These are phyloP conservation scores for Perca schrenkii DNA, from an alignment of 2,113 vertebrate genomes.

Conservation along the genomic window DNA sequence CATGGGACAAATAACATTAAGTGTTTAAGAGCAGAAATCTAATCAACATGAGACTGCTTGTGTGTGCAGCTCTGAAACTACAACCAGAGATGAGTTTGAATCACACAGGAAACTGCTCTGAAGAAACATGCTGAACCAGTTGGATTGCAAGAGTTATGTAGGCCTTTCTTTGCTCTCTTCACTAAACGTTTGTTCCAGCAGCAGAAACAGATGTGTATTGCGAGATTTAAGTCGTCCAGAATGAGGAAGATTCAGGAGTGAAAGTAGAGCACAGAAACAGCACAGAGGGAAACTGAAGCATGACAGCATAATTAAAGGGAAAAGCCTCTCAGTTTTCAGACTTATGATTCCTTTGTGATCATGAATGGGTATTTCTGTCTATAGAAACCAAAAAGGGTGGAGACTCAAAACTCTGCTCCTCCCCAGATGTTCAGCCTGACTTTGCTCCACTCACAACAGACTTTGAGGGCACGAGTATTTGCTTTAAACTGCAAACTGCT, in stretches of 20 bases:
- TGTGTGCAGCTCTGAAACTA: slow-evolving; percentile 22
- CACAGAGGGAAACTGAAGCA: neutral
- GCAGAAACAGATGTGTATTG: neutral
- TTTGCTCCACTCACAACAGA: neutral
- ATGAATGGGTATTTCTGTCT: slow-evolving; percentile 20
- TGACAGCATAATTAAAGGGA: neutral
- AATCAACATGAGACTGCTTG: slow-evolving; percentile 43
- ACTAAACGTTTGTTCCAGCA: neutral
- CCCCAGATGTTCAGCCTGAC: slow-evolving; percentile 38
- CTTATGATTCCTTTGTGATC: neutral
- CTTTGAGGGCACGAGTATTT: neutral
- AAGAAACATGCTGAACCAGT: slow-evolving; percentile 43
- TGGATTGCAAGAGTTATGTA: neutral
- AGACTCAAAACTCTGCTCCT: neutral
- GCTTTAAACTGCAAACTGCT: neutral
- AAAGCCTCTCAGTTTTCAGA: neutral
- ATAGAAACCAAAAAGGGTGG: slow-evolving; percentile 6
- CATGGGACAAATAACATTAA: slow-evolving; percentile 67
- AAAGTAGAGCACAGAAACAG: slow-evolving; percentile 2
- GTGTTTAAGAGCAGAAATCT: slow-evolving; percentile 57
- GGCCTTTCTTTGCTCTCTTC: neutral
- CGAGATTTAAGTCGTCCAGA: neutral
- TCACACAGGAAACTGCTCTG: neutral
- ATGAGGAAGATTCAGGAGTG: neutral
- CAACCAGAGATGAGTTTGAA: neutral